Base-by-base conservation (phyloP, 2,888 invertebrate species). In the Napeogenes inachia region DNA sequence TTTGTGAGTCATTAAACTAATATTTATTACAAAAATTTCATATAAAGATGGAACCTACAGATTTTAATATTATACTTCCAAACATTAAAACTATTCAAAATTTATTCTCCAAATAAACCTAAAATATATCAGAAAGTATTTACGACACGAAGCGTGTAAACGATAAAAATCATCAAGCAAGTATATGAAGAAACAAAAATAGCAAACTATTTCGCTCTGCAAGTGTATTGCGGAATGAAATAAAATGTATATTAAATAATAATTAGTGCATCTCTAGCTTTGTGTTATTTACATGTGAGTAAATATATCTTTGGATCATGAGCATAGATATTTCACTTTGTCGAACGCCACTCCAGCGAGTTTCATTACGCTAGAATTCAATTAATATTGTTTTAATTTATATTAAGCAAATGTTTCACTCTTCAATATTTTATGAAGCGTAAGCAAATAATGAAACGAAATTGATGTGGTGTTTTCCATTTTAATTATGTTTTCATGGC, bases 361-460 rank as follows among this genome's bases (percentile, higher is more conserved):
- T 63, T 64, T 60, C 62, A 67, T 68, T 64, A 68, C 59, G 57
- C 59, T 54, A 42, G 56, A 66, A 67, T 69, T 67, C 63, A 69
- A 68, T 66, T 69, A 71, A 70, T 64, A 67, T 67, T 67, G 66
- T 67, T 67, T 64, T 67, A 67, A 70, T 70, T 66, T 66, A 67
- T 62, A 63, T 65, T 66, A 66, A 67, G 62, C 62, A 67, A 67
- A 68, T 67, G 57, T 66, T 64, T 61, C 61, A 58, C 65, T 50
- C 62, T 68, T 65, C 62, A 62, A 65, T 65, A 65, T 68, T 70
- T 65, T 59, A 64, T 66, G 63, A 66, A 62, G 61, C 65, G 63
- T 60, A 58, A 63, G 55, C 63, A 61, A 65, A 67, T 65, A 65
- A 67, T 65, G 59, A 63, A 61, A 56, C 59, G 59, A 61, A 63